Conservation (phyloP, 2,888 invertebrate genomes). For the Lithophane leautieri region DNA sequence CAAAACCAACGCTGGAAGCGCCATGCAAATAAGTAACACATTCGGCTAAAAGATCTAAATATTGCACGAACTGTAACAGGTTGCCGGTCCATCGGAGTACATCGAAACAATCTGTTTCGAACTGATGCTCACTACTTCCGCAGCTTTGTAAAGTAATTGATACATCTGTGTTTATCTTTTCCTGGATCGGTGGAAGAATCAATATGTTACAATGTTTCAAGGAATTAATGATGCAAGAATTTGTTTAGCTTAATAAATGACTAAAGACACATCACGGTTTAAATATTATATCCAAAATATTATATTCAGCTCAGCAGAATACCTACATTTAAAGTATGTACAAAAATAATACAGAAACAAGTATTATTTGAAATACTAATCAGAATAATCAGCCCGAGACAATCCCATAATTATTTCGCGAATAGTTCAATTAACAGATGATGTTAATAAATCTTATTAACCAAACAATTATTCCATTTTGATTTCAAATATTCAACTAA, state of each 20-base stretch:
- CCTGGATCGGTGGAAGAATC: slow-evolving; percentile 15
- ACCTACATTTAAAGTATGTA: neutral
- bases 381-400: neutral
- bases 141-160: slow-evolving; percentile 41
- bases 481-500: slow-evolving; percentile 21
- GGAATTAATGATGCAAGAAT: neutral
- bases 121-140: slow-evolving; percentile 22
- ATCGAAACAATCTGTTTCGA: slow-evolving; percentile 49
- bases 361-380: too few species aligned
- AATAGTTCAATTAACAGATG: slow-evolving; percentile 30
- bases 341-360: neutral
- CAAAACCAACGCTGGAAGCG: slow-evolving; percentile 15
- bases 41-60: slow-evolving; percentile 43
- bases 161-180: slow-evolving; percentile 26
- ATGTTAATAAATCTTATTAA: slow-evolving; percentile 36
- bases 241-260: neutral
- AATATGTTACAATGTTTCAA: slow-evolving; percentile 7
- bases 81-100: slow-evolving; percentile 48
- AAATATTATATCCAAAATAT: too few species aligned
- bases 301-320: too few species aligned
- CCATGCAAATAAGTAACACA: slow-evolving; percentile 21
- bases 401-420: slow-evolving; percentile 3
- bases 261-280: neutral
- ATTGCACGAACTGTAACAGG: slow-evolving; percentile 51
- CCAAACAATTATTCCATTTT: slow-evolving; percentile 24